Evolutionary conservation across 2,797 vertebrate genomes (phyloP).

Genomic region (Urophycis tenuis): DNA sequence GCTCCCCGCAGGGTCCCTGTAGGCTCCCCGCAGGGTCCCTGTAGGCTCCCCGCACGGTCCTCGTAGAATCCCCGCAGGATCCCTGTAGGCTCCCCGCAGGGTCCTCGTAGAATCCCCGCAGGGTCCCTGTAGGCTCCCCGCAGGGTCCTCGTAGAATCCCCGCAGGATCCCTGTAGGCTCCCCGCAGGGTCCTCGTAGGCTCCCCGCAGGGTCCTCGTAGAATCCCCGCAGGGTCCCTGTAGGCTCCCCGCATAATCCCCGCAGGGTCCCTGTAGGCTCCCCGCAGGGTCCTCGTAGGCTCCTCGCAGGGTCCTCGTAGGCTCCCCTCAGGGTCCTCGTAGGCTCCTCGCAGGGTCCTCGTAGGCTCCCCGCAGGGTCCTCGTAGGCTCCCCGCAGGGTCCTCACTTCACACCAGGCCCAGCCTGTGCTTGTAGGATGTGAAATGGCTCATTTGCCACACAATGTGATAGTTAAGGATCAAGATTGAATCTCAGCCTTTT

Average conservation of each 20-base stretch:
- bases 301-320: too few relatives aligned
- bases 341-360: constrained; percentile 62
- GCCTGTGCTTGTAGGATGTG: background rate
- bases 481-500: background rate
- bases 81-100: too few relatives aligned
- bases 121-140: too few relatives aligned
- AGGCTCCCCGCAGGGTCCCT: constrained; percentile 67
- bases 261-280: too few relatives aligned
- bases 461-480: background rate
- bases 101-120: too few relatives aligned
- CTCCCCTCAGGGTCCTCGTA: constrained; percentile 22
- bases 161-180: too few relatives aligned
- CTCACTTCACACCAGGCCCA: background rate
- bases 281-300: too few relatives aligned
- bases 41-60: constrained; percentile 63
- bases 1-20: too few relatives aligned
- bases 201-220: too few relatives aligned
- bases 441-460: background rate
- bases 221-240: too few relatives aligned
- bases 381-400: constrained; percentile 26
- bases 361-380: constrained; percentile 63
- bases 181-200: too few relatives aligned
- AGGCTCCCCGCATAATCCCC: background rate
- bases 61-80: constrained; percentile 26
- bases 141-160: too few relatives aligned